These are phyloP conservation scores for Drosophila biarmipes DNA, from an alignment of 1,140 invertebrate species.

Conservation along the genomic window DNA sequence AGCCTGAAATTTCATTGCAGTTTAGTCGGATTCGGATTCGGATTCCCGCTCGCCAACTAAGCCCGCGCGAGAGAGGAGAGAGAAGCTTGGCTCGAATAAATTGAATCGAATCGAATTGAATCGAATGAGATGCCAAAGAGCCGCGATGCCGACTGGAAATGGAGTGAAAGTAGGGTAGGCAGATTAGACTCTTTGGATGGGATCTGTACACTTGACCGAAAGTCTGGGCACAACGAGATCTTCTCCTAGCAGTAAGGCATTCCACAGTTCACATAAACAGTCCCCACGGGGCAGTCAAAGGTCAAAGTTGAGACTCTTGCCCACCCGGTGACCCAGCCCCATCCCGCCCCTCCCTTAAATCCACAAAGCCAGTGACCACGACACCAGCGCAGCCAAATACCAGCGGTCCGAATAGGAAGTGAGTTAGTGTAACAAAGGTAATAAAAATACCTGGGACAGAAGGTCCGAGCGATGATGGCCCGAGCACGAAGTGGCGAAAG, in stretches of 20 bases:
- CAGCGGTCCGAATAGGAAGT: conserved; percentile 70
- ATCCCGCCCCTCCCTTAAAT: background rate
- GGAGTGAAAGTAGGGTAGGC: conserved; percentile 82
- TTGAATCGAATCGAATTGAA: conserved; percentile 73
- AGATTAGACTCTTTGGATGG: conserved; percentile 65
- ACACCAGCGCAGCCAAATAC: conserved; percentile 21
- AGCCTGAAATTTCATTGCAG: conserved; percentile 75
- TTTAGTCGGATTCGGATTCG: conserved; percentile 33
- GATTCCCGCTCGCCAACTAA: conserved; percentile 8
- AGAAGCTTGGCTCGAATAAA: conserved; percentile 74
- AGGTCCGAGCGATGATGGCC: conserved; percentile 27
- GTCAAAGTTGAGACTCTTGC: conserved; percentile 41
- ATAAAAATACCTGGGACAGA: conserved; percentile 71
- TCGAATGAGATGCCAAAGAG: conserved; percentile 57
- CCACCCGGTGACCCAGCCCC: conserved; percentile 18
- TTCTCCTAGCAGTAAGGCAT: background rate
- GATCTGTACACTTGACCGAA: conserved; percentile 13
- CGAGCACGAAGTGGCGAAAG: conserved; percentile 9
- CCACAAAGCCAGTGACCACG: conserved; percentile 10
- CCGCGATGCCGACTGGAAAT: conserved; percentile 72
- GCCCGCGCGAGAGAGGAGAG: conserved; percentile 44
- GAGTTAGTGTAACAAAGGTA: conserved; percentile 80
- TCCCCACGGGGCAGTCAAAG: conserved; percentile 17
- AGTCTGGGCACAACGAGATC: background rate
- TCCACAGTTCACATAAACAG: conserved; percentile 6